These are phyloP conservation scores for Pinna nobilis DNA, from an alignment of 1,140 invertebrate genomes.

Conservation along the genomic window DNA sequence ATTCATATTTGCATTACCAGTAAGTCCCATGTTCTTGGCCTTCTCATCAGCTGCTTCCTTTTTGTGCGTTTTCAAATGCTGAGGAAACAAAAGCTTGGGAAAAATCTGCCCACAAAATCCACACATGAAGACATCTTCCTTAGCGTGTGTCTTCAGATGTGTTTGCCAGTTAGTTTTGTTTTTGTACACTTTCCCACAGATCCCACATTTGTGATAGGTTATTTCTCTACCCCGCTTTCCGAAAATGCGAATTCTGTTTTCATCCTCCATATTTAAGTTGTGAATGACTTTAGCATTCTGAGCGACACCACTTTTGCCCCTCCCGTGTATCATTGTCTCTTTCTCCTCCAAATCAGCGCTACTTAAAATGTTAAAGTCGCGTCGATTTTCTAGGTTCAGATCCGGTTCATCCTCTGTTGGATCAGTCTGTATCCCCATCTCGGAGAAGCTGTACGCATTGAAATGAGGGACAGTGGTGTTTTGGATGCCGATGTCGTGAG, in stretches of 20 bases:
- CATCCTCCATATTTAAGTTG: background rate
- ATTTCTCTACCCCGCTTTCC: background rate
- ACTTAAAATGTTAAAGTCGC: too few species aligned
- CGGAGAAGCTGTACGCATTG: slow-evolving; percentile 36
- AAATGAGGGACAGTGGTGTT: slow-evolving; percentile 44
- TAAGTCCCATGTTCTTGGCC: slow-evolving; percentile 4
- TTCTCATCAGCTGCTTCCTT: slow-evolving; percentile 9
- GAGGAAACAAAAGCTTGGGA: slow-evolving; percentile 23
- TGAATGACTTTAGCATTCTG: slow-evolving; percentile 13
- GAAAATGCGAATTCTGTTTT: background rate
- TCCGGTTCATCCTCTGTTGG: background rate
- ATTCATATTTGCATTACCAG: slow-evolving; percentile 2
- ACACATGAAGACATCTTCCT: slow-evolving; percentile 46
- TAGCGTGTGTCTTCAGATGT: slow-evolving; percentile 38
- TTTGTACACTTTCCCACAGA: slow-evolving; percentile 47
- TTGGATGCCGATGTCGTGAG: slow-evolving; percentile 28
- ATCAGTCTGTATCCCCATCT: slow-evolving; percentile 34
- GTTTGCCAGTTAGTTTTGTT: slow-evolving; percentile 43
- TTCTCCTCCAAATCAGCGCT: background rate
- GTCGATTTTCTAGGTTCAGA: background rate
- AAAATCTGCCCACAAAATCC: slow-evolving; percentile 45
- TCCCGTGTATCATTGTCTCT: background rate
- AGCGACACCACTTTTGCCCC: background rate
- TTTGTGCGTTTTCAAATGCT: slow-evolving; percentile 37
- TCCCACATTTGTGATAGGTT: slow-evolving; percentile 39